Percentiles rank a stretch among this genome's conserved stretches.
Evolutionary conservation across 2,888 invertebrate genomes (phyloP).

Genomic region (Camptogramma bilineatum): DNA sequence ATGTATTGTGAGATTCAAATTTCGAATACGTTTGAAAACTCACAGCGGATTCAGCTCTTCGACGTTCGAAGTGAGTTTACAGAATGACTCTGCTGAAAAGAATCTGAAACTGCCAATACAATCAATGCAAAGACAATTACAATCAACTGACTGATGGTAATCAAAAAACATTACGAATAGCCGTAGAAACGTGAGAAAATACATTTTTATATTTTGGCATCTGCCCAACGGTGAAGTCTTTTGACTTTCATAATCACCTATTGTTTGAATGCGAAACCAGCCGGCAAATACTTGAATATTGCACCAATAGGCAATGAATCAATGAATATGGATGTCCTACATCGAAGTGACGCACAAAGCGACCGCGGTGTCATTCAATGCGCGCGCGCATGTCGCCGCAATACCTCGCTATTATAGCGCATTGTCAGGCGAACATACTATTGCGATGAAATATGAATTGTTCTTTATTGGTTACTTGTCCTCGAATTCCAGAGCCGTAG

Average conservation of each 20-base stretch:
- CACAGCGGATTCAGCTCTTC: too few relatives aligned
- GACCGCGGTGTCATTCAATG: constrained; percentile 16
- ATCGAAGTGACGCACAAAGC: constrained; percentile 23
- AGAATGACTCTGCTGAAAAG: too few relatives aligned
- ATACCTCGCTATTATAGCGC: constrained; percentile 19
- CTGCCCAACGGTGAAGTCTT: background rate
- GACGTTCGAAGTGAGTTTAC: too few relatives aligned
- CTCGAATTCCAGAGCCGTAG: background rate
- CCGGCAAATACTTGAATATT: background rate
- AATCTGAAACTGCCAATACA: too few relatives aligned
- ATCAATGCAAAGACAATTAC: too few relatives aligned
- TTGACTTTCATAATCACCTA: background rate
- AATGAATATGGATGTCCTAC: constrained; percentile 28
- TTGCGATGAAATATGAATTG: background rate
- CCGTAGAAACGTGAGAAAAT: too few relatives aligned
- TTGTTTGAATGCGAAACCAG: background rate
- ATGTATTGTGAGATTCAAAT: too few relatives aligned
- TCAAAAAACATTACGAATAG: too few relatives aligned
- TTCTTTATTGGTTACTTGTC: background rate
- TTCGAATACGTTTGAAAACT: too few relatives aligned
- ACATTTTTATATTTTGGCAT: background rate
- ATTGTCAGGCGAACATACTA: constrained; percentile 19
- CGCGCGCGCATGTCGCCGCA: constrained; percentile 5
- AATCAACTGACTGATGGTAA: too few relatives aligned
- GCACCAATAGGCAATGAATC: constrained; percentile 11